phyloP scores from a whole-genome alignment of 2,797 vertebrate genomes.

The Gallinago nigripennis region DNA sequence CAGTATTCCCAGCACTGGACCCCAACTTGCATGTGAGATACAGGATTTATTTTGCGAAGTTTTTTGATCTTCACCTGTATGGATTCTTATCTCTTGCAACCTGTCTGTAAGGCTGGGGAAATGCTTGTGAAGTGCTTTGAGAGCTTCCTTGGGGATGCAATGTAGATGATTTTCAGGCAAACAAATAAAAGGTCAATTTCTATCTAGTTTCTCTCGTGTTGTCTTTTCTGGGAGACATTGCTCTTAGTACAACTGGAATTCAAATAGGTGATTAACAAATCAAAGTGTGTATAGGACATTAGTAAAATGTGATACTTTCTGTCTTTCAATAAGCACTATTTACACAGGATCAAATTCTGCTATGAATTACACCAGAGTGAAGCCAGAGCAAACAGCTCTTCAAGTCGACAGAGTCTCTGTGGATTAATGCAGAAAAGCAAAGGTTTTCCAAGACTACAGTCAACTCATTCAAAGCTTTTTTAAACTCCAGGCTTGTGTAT shows the following conservation, averaged over 20 bases:
- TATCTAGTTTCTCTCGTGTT: not conserved
- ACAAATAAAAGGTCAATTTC: not conserved
- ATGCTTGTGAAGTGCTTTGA: slow-evolving; percentile 3
- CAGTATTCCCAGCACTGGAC: not conserved
- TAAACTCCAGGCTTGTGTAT: not conserved
- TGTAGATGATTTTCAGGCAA: not conserved
- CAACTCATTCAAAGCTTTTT: not conserved
- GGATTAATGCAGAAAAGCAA: not conserved
- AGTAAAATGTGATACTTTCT: not conserved
- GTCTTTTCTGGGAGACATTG: not conserved
- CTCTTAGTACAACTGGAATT: not conserved
- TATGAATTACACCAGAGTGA: not conserved
- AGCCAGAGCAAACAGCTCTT: not conserved
- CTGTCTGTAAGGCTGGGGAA: not conserved
- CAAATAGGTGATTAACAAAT: not conserved
- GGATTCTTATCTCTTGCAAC: not conserved
- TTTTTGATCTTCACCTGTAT: not conserved
- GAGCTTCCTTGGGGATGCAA: not conserved
- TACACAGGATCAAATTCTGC: not conserved
- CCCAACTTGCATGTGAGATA: not conserved
- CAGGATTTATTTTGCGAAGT: not conserved
- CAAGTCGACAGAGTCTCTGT: not conserved
- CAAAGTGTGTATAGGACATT: not conserved
- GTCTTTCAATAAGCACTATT: not conserved
- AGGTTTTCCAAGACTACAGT: not conserved